Percentiles rank a stretch among this genome's conserved stretches.
These are phyloP conservation scores for Campylomormyrus numenius DNA, from an alignment of 2,113 vertebrate genomes.

Conservation along the genomic window DNA sequence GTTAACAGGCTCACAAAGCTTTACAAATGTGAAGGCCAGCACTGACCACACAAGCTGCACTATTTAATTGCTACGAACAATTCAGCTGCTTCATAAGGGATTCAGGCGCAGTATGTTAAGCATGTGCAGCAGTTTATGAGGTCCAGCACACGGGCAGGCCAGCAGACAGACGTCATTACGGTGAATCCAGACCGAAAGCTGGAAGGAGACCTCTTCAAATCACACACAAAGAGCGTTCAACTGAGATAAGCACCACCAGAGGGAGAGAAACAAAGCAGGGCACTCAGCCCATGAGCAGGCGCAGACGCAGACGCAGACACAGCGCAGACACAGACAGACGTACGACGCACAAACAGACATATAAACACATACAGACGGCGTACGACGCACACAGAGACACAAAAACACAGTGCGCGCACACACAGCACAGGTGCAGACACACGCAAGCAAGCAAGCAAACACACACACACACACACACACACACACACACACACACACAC, in stretches of 20 bases:
- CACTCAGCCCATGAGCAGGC: neutral
- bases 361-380: neutral
- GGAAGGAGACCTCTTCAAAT: neutral
- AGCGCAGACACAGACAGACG: no score
- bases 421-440: neutral
- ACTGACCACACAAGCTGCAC: neutral
- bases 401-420: neutral
- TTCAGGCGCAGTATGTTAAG: neutral
- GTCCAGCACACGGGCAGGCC: neutral
- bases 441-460: no score
- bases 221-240: neutral
- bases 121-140: neutral
- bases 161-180: neutral
- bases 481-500: no score
- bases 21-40: neutral
- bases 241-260: neutral
- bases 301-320: no score
- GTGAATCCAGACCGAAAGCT: neutral
- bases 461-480: no score
- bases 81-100: neutral
- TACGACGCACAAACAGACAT: neutral
- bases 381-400: neutral
- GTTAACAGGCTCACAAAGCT: neutral
- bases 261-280: neutral
- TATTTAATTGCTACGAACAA: neutral